A percentile compares a stretch with the other conserved stretches of the same genome.
Conservation (phyloP, 1,140 invertebrate genomes). For the Rhagoletis zephyria region DNA sequence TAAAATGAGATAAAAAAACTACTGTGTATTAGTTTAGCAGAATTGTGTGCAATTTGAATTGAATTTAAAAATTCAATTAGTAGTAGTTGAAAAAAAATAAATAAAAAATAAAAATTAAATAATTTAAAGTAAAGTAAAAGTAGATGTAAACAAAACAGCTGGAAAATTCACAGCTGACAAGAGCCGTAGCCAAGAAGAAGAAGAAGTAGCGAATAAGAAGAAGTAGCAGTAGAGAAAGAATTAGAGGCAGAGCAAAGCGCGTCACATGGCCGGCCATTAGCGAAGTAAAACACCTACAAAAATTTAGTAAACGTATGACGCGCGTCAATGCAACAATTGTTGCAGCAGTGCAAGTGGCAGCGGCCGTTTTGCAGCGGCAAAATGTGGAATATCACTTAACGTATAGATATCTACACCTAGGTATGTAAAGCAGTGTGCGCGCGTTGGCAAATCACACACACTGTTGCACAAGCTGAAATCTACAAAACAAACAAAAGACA, state of each 20-base stretch:
- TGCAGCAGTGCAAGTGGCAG: not conserved
- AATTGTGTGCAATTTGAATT: slow-evolving; percentile 52
- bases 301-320: not conserved
- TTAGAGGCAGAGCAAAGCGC: too few relatives aligned
- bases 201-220: not conserved
- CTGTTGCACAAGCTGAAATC: slow-evolving; percentile 47
- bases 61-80: slow-evolving; percentile 53
- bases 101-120: slow-evolving; percentile 5
- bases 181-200: not conserved
- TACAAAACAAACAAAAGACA: slow-evolving; percentile 52
- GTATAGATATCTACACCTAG: not conserved
- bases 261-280: not conserved
- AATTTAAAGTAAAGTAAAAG: slow-evolving; percentile 3
- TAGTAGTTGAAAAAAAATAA: slow-evolving; percentile 32
- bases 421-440: slow-evolving; percentile 6
- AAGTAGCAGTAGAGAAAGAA: not conserved
- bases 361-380: too few relatives aligned
- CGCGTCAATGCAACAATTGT: not conserved
- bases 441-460: not conserved
- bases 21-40: slow-evolving; percentile 51
- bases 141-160: slow-evolving; percentile 7
- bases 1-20: slow-evolving; percentile 7
- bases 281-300: not conserved
- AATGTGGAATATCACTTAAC: too few relatives aligned
- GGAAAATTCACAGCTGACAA: not conserved